Evolutionary conservation across 2,113 vertebrate species (phyloP), one percentile per base, ranked within the genome.

Genomic region (Alethe diademata): DNA sequence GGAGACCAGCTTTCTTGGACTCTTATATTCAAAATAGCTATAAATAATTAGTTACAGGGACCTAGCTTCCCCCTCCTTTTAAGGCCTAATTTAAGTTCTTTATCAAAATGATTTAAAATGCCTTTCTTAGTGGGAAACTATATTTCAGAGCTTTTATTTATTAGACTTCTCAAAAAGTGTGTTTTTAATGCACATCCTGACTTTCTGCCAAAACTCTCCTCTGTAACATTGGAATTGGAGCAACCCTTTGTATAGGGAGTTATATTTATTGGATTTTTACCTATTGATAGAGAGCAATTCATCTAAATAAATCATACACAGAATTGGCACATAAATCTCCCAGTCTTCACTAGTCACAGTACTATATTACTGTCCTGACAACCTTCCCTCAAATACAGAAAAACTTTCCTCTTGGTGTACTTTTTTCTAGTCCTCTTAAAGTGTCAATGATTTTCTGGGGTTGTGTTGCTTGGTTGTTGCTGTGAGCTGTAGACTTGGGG

Each of bases 171-270:
- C 96, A 89, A 96, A 96, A 98, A 97, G 97, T 97, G 97, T 98
- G 97, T 97, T 98, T 98, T 98, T 98, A 98, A 98, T 98, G 98
- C 98, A 98, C 86, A 79, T 97, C 96, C 98, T 98, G 98, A 98
- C 97, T 97, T 98, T 97, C 97, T 98, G 98, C 98, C 98, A 98
- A 98, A 97, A 84, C 90, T 97, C 92, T 97, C 96, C 95, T 83
- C 96, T 86, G 95, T 92, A 97, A 97, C 92, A 90, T 23, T 97
- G 96, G 96, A 96, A 96, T 90, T 93, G 93, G 89, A 95, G 64
- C 93, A 85, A 73, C 60, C 84, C 88, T 86, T 96, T 95, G 97
- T 97, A 96, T 82, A 95, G 93, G 95, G 95, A 97, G 64, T 86
- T 94, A 97, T 97, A 98, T 97, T 97, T 98, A 98, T 98, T 98